Conservation (phyloP, 2,113 vertebrate species). For the Pelusios castaneus region DNA sequence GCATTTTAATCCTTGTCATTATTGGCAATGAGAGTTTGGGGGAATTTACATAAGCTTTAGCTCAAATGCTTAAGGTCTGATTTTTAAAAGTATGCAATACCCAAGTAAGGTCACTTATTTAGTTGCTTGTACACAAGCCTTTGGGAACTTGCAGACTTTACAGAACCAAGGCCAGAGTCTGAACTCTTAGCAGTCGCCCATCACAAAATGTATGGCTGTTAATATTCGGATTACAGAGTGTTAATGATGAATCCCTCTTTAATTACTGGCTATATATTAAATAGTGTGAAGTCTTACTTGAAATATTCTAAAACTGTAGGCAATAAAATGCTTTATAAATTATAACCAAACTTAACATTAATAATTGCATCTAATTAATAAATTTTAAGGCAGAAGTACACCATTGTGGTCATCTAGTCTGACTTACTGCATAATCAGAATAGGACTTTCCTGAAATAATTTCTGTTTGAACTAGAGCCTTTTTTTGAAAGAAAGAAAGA, state of each 20-base stretch:
- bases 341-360: constrained; percentile 2
- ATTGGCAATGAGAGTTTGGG: background rate
- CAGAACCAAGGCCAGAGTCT: background rate
- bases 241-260: background rate
- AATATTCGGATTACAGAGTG: background rate
- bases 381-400: too few relatives aligned
- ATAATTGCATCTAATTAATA: background rate
- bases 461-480: too few relatives aligned
- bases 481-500: too few relatives aligned
- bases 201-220: background rate
- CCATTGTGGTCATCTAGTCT: too few relatives aligned
- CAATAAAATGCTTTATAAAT: constrained; percentile 10
- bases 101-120: background rate
- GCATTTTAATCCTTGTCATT: background rate
- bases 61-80: background rate
- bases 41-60: background rate
- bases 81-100: background rate
- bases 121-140: background rate
- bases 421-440: too few relatives aligned
- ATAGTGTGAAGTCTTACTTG: background rate
- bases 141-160: background rate
- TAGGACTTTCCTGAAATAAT: too few relatives aligned
- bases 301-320: background rate
- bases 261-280: background rate
- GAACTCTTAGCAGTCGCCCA: background rate